These are phyloP conservation scores for Philantomba maxwellii DNA, from an alignment of 2,113 vertebrate genomes.

Conservation along the genomic window DNA sequence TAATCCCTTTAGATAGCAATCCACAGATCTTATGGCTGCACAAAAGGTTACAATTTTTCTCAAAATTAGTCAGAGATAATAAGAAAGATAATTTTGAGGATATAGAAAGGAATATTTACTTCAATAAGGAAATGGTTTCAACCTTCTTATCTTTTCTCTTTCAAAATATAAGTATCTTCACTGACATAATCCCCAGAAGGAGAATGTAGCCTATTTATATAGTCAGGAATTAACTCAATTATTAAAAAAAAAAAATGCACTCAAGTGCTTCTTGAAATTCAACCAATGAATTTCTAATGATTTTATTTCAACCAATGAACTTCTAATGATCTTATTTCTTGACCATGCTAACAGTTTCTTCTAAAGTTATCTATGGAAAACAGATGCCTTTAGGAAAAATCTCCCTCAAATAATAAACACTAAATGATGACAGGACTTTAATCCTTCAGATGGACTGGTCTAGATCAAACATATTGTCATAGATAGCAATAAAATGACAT, in stretches of 20 bases:
- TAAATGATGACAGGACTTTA: background rate
- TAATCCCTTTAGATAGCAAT: background rate
- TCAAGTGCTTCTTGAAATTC: background rate
- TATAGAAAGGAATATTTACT: background rate
- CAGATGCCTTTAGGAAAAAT: background rate
- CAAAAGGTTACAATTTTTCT: background rate
- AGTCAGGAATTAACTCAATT: background rate
- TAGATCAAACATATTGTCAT: background rate
- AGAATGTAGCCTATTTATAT: background rate
- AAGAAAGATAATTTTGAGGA: background rate
- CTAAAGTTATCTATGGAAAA: background rate
- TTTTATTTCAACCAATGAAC: background rate
- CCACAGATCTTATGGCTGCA: background rate
- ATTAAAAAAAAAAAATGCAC: background rate
- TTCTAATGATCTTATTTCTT: background rate
- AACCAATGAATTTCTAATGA: background rate
- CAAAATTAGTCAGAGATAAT: background rate
- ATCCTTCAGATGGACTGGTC: background rate
- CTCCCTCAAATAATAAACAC: background rate
- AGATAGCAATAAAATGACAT: background rate
- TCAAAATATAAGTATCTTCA: background rate
- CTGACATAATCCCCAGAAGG: background rate
- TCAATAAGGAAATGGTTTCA: slow-evolving; percentile 19
- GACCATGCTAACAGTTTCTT: background rate
- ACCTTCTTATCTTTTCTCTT: background rate